Conservation (phyloP, 2,113 vertebrate genomes). For the Oryzias javanicus region DNA sequence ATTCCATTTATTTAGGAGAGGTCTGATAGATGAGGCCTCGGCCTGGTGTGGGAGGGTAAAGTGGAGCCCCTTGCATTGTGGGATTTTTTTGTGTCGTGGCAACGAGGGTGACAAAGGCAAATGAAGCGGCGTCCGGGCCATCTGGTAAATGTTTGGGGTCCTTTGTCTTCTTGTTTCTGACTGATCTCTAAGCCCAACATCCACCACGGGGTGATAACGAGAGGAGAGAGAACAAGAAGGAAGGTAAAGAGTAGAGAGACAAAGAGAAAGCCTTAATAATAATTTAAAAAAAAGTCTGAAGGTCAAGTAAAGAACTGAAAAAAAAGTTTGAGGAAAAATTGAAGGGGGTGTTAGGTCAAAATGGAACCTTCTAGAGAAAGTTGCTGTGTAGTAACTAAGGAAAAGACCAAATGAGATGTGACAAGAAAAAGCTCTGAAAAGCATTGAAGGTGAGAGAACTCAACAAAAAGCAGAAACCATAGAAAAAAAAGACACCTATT, state of each 20-base stretch:
- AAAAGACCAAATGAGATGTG: conserved; percentile 10
- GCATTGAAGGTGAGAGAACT: conserved; percentile 25
- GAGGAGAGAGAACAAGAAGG: conserved; percentile 4
- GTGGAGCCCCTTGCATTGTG: conserved; percentile 28
- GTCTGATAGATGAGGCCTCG: conserved; percentile 60
- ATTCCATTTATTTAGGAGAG: not conserved
- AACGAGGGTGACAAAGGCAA: conserved; percentile 53
- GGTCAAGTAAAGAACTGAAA: conserved; percentile 10
- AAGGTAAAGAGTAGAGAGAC: not conserved
- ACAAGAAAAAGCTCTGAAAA: conserved; percentile 31
- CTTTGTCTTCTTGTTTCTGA: conserved; percentile 50
- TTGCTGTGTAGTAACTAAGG: conserved; percentile 12
- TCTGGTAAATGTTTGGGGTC: conserved; percentile 60
- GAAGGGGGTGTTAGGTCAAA: conserved; percentile 30
- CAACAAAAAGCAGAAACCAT: conserved; percentile 20
- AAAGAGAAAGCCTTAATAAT: too few relatives aligned
- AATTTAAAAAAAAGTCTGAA: not conserved
- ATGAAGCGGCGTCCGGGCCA: conserved; percentile 59
- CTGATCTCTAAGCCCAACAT: conserved; percentile 20
- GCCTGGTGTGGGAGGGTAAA: conserved; percentile 39
- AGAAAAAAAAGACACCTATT: conserved; percentile 8
- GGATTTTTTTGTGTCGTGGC: conserved; percentile 62
- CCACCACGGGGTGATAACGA: conserved; percentile 27
- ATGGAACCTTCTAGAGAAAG: conserved; percentile 18
- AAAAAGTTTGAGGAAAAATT: conserved; percentile 17